Evolutionary conservation across 2,888 invertebrate genomes (phyloP), one percentile per base, ranked within the genome.

Genomic region (Panopea generosa): DNA sequence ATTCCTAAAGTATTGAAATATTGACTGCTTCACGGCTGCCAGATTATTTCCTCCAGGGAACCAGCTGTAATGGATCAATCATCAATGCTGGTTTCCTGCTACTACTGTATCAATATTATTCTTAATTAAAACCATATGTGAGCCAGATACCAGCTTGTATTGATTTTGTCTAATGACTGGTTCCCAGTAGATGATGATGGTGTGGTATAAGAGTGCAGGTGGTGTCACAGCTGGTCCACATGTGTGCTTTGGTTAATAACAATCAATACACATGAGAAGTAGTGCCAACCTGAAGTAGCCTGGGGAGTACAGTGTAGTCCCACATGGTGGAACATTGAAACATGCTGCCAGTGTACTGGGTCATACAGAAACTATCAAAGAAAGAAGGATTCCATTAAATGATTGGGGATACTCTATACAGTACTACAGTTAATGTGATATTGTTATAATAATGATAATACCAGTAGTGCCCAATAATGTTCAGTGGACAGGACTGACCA

Each of bases 151-250:
- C 62, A 70, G 56, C 49, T 11, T 7, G 2, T 59, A 71, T 50
- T 65, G 59, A 63, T 45, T 59, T 14, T 3, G 18, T 27, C 11
- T 4, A 14, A 22, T 60, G n/a, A n/a, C 56, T 66, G 66, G 60
- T 55, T 66, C 61, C 59, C 59, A 4, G 49, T 33, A 33, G 33
- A 11, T 7, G 6, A 33, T 7, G 11, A 33, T 57, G 29, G 40
- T 26, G 47, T 50, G 20, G 26, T 40, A 59, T 57, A 40, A 40
- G 40, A 43, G 57, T 74, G 75, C 75, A 76, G 75, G 75, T 76
- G 75, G 60, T 43, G 50, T 33, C 45, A 65, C 75, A 76, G 59
- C 75, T 76, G 75, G 70, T 62, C 22, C 50, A 63, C 68, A 68
- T 73, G 73, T 71, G 70, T 49, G 61, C 18, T 49, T n/a, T 40